Percentiles rank a stretch among this genome's conserved stretches.
phyloP scores from a whole-genome alignment of 2,797 vertebrate species.

The Parambassis ranga region DNA sequence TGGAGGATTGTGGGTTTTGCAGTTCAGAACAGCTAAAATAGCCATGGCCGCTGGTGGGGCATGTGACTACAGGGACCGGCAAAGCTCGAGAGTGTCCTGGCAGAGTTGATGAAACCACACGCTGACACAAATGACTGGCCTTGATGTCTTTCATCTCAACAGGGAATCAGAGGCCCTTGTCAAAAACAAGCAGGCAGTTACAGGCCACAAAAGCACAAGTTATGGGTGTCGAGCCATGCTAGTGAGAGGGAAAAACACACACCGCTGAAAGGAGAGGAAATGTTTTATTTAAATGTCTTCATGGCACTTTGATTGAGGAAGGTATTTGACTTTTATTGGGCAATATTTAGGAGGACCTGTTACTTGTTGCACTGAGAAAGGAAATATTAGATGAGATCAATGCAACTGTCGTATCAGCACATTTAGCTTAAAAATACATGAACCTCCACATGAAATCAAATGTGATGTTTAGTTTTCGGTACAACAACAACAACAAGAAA shows the following conservation, averaged over 20 bases:
- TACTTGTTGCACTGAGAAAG: neutral
- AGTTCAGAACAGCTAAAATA: slow-evolving; percentile 82
- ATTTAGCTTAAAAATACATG: no score
- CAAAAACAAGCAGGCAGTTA: slow-evolving; percentile 62
- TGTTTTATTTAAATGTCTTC: slow-evolving; percentile 62
- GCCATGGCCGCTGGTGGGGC: slow-evolving; percentile 58
- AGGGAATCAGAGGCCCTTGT: slow-evolving; percentile 66
- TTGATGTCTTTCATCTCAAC: slow-evolving; percentile 73
- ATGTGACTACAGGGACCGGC: slow-evolving; percentile 68
- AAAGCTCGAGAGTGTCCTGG: slow-evolving; percentile 64
- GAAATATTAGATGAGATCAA: no score
- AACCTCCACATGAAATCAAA: no score
- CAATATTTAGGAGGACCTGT: no score
- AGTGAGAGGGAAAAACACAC: slow-evolving; percentile 58
- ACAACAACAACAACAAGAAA: no score
- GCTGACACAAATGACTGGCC: slow-evolving; percentile 77
- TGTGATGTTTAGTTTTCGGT: no score
- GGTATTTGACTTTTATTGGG: slow-evolving; percentile 32
- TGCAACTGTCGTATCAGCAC: no score
- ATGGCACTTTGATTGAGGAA: slow-evolving; percentile 29
- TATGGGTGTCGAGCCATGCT: slow-evolving; percentile 49
- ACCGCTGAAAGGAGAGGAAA: slow-evolving; percentile 62
- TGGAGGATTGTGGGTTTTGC: slow-evolving; percentile 79
- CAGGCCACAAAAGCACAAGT: slow-evolving; percentile 68
- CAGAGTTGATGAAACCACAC: slow-evolving; percentile 68